Conservation (phyloP, 2,888 invertebrate genomes). For the Sceliomorpha sp. region DNA sequence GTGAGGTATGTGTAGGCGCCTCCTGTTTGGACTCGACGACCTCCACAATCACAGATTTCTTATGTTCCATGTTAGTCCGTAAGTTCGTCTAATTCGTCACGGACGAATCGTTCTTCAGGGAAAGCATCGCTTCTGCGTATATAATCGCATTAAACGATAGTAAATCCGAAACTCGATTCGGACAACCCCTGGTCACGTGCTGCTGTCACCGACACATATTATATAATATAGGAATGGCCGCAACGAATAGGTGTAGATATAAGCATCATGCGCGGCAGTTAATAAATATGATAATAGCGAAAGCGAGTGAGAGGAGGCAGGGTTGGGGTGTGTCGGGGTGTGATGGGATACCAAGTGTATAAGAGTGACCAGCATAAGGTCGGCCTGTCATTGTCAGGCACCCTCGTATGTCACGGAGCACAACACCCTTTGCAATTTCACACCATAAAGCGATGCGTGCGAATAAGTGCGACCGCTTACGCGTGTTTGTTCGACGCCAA, state of each 20-base stretch:
- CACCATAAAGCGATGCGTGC: constrained; percentile 48
- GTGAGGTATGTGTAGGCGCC: too few relatives aligned
- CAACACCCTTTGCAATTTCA: constrained; percentile 51
- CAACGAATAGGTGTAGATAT: constrained; percentile 77
- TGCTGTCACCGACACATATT: constrained; percentile 79
- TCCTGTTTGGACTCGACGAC: too few relatives aligned
- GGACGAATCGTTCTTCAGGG: too few relatives aligned
- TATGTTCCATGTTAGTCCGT: too few relatives aligned
- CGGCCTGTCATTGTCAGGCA: constrained; percentile 77
- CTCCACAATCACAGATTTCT: too few relatives aligned
- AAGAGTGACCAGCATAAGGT: constrained; percentile 78
- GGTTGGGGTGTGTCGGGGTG: constrained; percentile 60
- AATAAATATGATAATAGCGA: constrained; percentile 80
- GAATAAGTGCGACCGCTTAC: constrained; percentile 48
- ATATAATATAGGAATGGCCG: constrained; percentile 78
- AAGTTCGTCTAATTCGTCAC: too few relatives aligned
- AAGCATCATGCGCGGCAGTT: constrained; percentile 75
- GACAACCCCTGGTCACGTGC: constrained; percentile 71
- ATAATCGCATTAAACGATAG: constrained; percentile 68
- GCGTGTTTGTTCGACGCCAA: constrained; percentile 18
- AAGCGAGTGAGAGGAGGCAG: too few relatives aligned
- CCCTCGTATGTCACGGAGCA: constrained; percentile 73
- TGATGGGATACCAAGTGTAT: constrained; percentile 72
- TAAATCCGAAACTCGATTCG: constrained; percentile 62
- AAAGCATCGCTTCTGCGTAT: too few relatives aligned